Base-by-base conservation (phyloP, 2,797 vertebrate species). In the Cryptoblepharus egeriae region DNA sequence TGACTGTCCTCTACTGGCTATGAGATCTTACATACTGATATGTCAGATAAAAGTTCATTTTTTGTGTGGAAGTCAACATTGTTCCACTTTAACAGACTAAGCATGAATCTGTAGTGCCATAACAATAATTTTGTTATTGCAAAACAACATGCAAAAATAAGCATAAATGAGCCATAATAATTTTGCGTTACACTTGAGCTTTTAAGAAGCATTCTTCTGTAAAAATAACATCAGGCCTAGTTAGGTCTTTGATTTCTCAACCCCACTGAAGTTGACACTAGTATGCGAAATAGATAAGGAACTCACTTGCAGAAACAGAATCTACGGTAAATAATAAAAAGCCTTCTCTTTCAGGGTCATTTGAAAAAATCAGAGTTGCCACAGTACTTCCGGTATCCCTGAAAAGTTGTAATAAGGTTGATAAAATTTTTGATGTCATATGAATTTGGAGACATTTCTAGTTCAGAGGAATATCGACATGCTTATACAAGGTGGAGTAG, bases 191-290 rank as follows among this genome's bases (percentile, higher is more conserved):
- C n/a, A n/a, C n/a, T 45, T 65, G 77, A 75, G 32, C 0, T 0
- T 18, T 1, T 20, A 77, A 45, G 42, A 0, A 1, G 1, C 67
- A 39, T 74, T 80, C 73, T 16, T 0, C 10, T 87, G 49, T 3
- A 42, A 30, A n/a, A 70, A 74, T 32, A 57, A 0, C n/a, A 64
- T 12, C 45, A 2, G 68, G 1, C 61, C 83, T 28, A 26, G 9
- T 79, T 16, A 82, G 61, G 73, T 3, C 20, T 30, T 16, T 42
- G 58, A 30, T 37, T 67, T 28, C 22, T 68, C 30, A 39, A 39
- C 39, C 2, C 35, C 30, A 32, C 12, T 30, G 30, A 77, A 22
- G 0, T 3, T 18, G 35, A 15, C 26, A 30, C 13, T 55, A 39
- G 4, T n/a, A 6, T 61, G 8, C 39, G 28, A 37, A 35, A 20